Conservation (phyloP, 2,797 vertebrate genomes). For the Erithacus rubecula region DNA sequence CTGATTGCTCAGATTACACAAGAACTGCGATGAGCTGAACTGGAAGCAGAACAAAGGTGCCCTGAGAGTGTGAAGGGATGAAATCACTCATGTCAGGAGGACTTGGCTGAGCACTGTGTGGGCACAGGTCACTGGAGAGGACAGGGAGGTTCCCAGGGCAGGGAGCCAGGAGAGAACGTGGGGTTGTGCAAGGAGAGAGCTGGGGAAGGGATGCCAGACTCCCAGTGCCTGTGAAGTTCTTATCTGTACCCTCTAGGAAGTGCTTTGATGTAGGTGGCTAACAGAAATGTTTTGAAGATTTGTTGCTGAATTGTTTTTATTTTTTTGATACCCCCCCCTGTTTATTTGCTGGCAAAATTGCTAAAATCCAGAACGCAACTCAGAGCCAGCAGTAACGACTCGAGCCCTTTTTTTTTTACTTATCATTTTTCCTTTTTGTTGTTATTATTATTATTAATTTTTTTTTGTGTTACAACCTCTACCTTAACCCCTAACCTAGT, state of each 20-base stretch:
- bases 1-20: conserved; percentile 24
- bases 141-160: conserved; percentile 16
- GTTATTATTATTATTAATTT: neutral
- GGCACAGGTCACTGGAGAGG: conserved; percentile 38
- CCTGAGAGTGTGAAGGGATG: neutral
- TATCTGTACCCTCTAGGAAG: neutral
- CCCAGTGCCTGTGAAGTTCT: neutral
- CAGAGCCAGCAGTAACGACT: conserved; percentile 12
- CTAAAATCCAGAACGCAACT: neutral
- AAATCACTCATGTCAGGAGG: neutral
- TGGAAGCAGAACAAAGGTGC: conserved; percentile 50
- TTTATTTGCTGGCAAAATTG: neutral
- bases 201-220: neutral
- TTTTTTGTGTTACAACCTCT: conserved; percentile 17
- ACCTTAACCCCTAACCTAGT: conserved; percentile 22
- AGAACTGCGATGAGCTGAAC: conserved; percentile 37
- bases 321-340: neutral
- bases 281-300: neutral
- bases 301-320: neutral
- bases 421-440: neutral
- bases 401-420: neutral
- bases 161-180: neutral
- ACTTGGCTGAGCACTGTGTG: neutral
- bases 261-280: neutral
- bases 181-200: neutral